Evolutionary conservation across 2,113 vertebrate species (phyloP).

Genomic region (Entelurus aequoreus): DNA sequence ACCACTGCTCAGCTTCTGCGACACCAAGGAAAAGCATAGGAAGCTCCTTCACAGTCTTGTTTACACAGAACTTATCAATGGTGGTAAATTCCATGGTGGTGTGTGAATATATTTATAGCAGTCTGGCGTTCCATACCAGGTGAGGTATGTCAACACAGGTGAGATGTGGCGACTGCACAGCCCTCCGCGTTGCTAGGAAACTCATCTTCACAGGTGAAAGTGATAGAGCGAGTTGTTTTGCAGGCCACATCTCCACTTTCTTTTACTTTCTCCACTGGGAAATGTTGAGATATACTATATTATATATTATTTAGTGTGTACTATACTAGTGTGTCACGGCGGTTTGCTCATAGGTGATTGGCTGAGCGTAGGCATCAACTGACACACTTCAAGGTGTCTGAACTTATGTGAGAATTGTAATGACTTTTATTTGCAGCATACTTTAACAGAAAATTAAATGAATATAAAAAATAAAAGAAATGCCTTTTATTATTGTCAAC

Average conservation of each 20-base stretch:
- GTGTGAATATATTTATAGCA: constrained; percentile 7
- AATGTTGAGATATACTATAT: neutral
- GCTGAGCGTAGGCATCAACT: constrained; percentile 8
- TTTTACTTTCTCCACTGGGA: neutral
- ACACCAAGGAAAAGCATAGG: neutral
- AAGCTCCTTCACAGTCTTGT: neutral
- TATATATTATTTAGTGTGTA: neutral
- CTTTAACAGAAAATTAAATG: no score
- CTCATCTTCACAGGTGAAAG: neutral
- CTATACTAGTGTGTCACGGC: neutral
- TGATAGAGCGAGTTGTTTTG: neutral
- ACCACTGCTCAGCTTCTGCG: neutral
- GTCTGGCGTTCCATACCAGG: neutral
- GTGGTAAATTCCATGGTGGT: constrained; percentile 8
- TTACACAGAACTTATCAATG: constrained; percentile 7
- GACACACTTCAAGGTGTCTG: constrained; percentile 2
- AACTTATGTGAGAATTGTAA: no score
- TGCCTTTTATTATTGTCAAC: no score
- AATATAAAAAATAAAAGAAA: no score
- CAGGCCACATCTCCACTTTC: neutral
- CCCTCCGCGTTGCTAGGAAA: neutral
- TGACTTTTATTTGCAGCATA: no score
- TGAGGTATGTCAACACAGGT: constrained; percentile 1
- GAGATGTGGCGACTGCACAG: neutral
- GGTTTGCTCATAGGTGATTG: constrained; percentile 40